Conservation (phyloP, 2,888 invertebrate species). For the Tinea trinotella region DNA sequence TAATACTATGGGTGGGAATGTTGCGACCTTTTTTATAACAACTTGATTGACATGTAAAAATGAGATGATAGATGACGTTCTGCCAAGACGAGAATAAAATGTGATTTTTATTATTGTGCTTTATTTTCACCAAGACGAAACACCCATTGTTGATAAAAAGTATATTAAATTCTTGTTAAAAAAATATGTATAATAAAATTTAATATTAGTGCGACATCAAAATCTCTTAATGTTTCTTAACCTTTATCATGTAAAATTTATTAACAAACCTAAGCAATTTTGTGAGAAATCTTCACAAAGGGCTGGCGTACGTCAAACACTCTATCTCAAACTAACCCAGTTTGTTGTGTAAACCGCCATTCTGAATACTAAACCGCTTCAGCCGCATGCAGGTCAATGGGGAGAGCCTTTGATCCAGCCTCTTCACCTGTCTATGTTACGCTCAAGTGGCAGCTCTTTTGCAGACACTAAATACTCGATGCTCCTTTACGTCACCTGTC, state of each 20-base stretch:
- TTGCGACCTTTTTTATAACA: too few species aligned
- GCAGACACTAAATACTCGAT: slow-evolving; percentile 31
- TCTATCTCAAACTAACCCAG: slow-evolving; percentile 39
- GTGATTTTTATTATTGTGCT: too few species aligned
- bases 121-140: too few species aligned
- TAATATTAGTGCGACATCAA: not conserved
- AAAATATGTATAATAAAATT: not conserved
- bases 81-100: too few species aligned
- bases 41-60: too few species aligned
- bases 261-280: slow-evolving; percentile 4
- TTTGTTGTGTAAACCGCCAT: slow-evolving; percentile 38
- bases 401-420: slow-evolving; percentile 59
- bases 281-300: slow-evolving; percentile 23
- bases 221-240: not conserved
- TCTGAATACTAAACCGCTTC: slow-evolving; percentile 29
- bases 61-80: too few species aligned
- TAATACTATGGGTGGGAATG: too few species aligned
- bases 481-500: slow-evolving; percentile 15
- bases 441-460: slow-evolving; percentile 50
- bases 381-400: slow-evolving; percentile 58
- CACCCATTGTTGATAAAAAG: too few species aligned
- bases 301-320: slow-evolving; percentile 35
- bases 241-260: not conserved
- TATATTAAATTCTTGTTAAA: not conserved
- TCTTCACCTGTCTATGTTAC: slow-evolving; percentile 43